Base-by-base conservation (phyloP, 2,888 invertebrate genomes). In the Ectemnius cavifrons region DNA sequence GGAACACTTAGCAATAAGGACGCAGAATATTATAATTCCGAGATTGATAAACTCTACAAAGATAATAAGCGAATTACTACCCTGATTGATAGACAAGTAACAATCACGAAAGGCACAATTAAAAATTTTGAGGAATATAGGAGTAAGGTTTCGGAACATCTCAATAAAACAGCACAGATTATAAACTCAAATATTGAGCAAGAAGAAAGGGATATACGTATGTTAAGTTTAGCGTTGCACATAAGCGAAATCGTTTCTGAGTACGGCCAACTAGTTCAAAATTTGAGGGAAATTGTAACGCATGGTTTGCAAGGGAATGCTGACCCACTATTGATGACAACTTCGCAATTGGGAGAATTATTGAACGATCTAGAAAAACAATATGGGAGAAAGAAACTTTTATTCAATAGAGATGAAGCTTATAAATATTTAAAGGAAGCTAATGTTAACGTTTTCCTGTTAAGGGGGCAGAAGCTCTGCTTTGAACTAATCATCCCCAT, bases 401-500 rank as follows among this genome's bases (percentile, higher is more conserved):
- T 60, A n/a, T 60, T 60, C n/a, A 23, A 11, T 6, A 27, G 3
- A 11, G n/a, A 23, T 14, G 60, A 60, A 13, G 14, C 28, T 4
- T 60, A 60, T 28, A 60, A 28, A 60, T 60, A n/a, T 37, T 14
- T 60, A 4, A 28, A 28, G 11, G 13, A 11, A 28, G 60, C 60
- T 11, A n/a, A 23, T 4, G 28, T 60, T 8, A 60, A 60, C 28
- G 60, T 60, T 27, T 60, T 60, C 28, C 14, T 60, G 13, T 28
- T 60, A 14, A 6, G 11, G 8, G 14, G 14, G n/a, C 5, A 13
- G 11, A 27, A 60, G n/a, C 60, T 64, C 4, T 56, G 37, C 2
- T 66, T 66, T 23, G 47, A 66, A 45, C n/a, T 58, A 6, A 66
- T 45, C 46, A 46, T 66, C 5, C 66, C 66, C n/a, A 59, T 66